Evolutionary conservation across 2,888 invertebrate genomes (phyloP), one percentile per base, ranked within the genome.

Genomic region (Agrilus cyanescens): DNA sequence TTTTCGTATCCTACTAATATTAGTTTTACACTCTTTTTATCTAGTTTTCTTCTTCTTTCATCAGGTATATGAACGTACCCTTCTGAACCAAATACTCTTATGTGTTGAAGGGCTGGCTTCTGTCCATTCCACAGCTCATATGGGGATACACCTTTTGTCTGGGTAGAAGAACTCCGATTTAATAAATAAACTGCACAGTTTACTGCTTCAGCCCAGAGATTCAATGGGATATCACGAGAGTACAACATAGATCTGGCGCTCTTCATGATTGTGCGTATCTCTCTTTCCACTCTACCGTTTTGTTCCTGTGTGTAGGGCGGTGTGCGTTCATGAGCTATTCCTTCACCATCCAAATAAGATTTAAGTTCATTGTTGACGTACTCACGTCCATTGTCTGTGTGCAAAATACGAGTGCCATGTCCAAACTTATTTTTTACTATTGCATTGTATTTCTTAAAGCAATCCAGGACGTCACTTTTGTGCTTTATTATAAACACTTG

Each of bases 141-240:
- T 5, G 53, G 48, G 1, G 54, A 54, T 12, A 37, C 41, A 12
- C 38, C 36, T 12, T 16, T 15, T 8, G 13, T 29, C 12, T 43
- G 38, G 3, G 18, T 46, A 10, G 32, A 45, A 5, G 47, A 25
- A 12, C 51, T 53, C 39, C 59, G 41, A 41, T 64, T 64, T 3
- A 57, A 40, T 10, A 59, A 36, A 43, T 61, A 62, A 3, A 53
- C 55, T 10, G 60, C 58, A 13, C 58, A 58, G 18, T 51, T 52
- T 3, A 59, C 56, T 12, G 60, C 63, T 47, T 66, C 61, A 8
- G 57, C 58, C 62, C 62, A 66, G 32, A 60, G 47, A 12, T 43
- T 20, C 18, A 49, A 42, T 1, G 54, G 54, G 16, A 62, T 25
- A 25, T 54, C 45, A 18, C 51, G 50, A 12, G 52, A 44, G 12